Conservation (phyloP, 2,797 vertebrate species). For the Mycteria americana region DNA sequence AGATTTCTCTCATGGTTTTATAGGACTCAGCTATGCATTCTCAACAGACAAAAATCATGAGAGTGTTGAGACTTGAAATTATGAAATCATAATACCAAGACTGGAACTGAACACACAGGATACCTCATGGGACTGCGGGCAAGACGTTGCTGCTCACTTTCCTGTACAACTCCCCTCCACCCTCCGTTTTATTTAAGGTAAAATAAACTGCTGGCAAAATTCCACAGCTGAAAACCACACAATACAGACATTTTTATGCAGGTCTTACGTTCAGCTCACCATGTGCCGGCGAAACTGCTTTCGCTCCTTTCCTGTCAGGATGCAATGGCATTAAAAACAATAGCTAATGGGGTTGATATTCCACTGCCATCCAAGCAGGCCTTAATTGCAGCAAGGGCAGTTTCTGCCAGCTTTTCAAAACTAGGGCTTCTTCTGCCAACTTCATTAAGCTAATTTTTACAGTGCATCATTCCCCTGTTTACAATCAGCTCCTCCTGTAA, state of each 20-base stretch:
- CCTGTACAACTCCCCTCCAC: background rate
- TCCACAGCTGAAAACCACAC: background rate
- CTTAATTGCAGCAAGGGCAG: background rate
- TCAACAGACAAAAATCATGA: background rate
- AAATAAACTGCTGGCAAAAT: background rate
- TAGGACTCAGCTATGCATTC: background rate
- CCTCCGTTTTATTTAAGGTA: background rate
- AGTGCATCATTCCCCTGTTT: background rate
- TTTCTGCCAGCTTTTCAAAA: background rate
- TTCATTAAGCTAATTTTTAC: background rate
- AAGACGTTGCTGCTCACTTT: background rate
- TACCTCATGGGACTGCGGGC: accelerated
- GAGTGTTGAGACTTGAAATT: background rate
- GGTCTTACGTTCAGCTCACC: background rate
- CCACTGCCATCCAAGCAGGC: background rate
- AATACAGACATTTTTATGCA: background rate
- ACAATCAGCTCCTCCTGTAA: background rate
- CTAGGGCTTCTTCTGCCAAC: background rate
- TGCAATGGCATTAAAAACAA: background rate
- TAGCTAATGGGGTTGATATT: background rate
- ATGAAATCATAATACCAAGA: background rate
- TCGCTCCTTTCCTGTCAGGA: background rate
- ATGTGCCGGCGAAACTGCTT: background rate
- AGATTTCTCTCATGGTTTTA: background rate
- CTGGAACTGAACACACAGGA: background rate